These are phyloP conservation scores for Lamellibrachia satsuma DNA, from an alignment of 2,888 invertebrate species.

Conservation along the genomic window DNA sequence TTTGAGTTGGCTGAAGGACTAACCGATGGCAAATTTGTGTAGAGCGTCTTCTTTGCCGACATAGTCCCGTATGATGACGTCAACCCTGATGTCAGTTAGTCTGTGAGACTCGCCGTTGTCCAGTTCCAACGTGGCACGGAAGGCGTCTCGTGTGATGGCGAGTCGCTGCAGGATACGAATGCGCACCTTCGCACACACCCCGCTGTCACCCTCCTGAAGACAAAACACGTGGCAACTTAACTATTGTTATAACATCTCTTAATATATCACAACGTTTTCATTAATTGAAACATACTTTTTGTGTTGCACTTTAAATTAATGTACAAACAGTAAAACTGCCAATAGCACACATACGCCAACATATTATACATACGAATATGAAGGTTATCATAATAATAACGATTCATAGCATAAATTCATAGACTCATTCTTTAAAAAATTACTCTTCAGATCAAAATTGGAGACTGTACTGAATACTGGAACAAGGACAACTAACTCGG, in stretches of 20 bases:
- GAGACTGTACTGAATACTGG: too few species aligned
- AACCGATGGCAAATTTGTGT: conserved; percentile 30
- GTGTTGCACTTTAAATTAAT: too few species aligned
- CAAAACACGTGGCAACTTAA: not conserved
- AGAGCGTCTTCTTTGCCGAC: not conserved
- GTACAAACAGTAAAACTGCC: too few species aligned
- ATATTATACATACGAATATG: too few species aligned
- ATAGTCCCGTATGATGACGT: conserved; percentile 22
- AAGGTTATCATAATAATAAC: too few species aligned
- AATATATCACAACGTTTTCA: not conserved
- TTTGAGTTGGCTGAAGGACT: not conserved
- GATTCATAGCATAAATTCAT: too few species aligned
- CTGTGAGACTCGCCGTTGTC: not conserved
- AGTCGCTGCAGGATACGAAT: conserved; percentile 35
- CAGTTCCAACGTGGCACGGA: conserved; percentile 31
- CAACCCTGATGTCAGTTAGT: conserved; percentile 33
- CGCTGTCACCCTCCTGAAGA: conserved; percentile 23
- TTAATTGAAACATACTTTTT: too few species aligned
- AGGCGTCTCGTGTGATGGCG: conserved; percentile 35
- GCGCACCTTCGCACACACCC: conserved; percentile 38
- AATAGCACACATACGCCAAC: too few species aligned
- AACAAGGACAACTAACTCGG: too few species aligned
- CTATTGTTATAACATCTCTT: too few species aligned
- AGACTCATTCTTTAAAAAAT: too few species aligned
- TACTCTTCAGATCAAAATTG: too few species aligned